Percentiles rank a stretch among this genome's conserved stretches.
These are phyloP conservation scores for Poeciliopsis turneri DNA, from an alignment of 2,797 vertebrate species.

Conservation along the genomic window DNA sequence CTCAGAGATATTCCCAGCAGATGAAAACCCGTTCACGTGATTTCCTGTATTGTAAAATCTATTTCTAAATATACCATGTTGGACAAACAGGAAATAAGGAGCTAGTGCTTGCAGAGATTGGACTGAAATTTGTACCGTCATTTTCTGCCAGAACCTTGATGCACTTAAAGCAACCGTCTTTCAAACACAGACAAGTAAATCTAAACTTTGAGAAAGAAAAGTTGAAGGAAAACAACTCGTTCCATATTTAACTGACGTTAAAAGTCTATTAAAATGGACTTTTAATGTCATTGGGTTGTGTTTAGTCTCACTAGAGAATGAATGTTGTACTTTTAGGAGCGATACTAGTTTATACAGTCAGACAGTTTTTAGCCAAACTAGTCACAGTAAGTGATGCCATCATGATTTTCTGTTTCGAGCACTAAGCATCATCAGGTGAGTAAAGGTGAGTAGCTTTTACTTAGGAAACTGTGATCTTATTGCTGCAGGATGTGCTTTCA, in stretches of 20 bases:
- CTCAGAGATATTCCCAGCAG: background rate
- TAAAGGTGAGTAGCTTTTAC: background rate
- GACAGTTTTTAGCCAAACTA: no score
- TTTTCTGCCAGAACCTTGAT: background rate
- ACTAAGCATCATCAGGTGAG: background rate
- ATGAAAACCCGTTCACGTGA: background rate
- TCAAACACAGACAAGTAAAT: background rate
- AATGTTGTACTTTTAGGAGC: no score
- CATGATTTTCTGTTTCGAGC: background rate
- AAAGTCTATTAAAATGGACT: background rate
- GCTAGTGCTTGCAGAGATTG: background rate
- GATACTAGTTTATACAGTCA: no score
- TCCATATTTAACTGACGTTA: background rate
- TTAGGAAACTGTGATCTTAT: background rate
- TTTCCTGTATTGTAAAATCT: background rate
- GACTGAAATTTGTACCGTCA: background rate
- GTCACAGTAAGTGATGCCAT: background rate
- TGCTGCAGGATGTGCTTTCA: background rate
- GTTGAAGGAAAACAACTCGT: background rate
- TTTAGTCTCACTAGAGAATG: no score
- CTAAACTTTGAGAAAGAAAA: background rate
- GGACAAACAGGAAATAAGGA: background rate
- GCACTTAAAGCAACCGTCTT: background rate
- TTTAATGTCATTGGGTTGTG: no score
- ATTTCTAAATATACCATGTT: background rate